phyloP scores from a whole-genome alignment of 2,113 vertebrate genomes.

The Dolichallabes microphthalmus region DNA sequence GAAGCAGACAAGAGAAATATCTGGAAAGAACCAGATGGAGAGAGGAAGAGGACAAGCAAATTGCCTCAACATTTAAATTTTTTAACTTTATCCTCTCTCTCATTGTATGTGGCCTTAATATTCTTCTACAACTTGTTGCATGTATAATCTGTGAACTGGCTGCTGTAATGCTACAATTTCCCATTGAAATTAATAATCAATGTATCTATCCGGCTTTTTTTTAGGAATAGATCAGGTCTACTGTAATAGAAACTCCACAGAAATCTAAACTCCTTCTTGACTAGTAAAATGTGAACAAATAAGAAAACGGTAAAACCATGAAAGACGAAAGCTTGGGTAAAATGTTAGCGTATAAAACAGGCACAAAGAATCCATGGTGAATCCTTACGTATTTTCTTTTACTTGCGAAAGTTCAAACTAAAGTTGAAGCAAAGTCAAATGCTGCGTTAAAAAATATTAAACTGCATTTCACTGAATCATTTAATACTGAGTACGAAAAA shows the following conservation, averaged over 20 bases:
- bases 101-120: too few species aligned
- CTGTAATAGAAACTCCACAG: neutral
- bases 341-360: neutral
- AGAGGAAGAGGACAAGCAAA: too few species aligned
- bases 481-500: too few species aligned
- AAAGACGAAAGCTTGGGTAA: neutral
- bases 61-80: neutral
- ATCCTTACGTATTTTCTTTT: neutral
- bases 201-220: neutral
- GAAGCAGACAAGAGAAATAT: neutral
- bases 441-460: too few species aligned
- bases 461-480: too few species aligned
- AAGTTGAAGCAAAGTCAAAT: too few species aligned
- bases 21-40: conserved; percentile 3
- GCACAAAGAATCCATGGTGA: neutral
- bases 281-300: neutral
- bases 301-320: neutral
- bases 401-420: too few species aligned
- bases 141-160: too few species aligned
- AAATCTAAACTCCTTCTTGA: neutral
- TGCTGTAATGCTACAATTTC: too few species aligned
- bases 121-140: too few species aligned
- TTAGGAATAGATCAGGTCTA: neutral
- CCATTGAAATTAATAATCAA: too few species aligned
- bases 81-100: too few species aligned